Evolutionary conservation across 1,140 invertebrate genomes (phyloP).

Genomic region (Drosophila athabasca): DNA sequence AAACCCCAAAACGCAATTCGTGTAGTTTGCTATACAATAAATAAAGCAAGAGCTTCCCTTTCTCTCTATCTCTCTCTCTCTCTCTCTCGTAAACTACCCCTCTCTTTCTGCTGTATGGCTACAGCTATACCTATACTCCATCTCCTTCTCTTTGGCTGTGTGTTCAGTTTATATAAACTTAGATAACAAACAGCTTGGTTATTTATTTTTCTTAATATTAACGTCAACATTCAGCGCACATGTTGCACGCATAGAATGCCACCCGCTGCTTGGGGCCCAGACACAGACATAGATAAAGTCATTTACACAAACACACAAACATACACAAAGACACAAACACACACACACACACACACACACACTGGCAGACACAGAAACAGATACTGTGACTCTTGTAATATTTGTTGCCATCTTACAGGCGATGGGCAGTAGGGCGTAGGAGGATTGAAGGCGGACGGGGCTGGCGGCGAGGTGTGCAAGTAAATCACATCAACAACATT

Average conservation of each 20-base stretch:
- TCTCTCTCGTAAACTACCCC: background rate
- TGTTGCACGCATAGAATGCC: slow-evolving; percentile 74
- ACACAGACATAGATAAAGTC: slow-evolving; percentile 51
- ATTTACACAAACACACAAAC: slow-evolving; percentile 80
- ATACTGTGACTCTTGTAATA: slow-evolving; percentile 61
- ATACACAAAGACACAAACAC: slow-evolving; percentile 80
- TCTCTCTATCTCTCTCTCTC: slow-evolving; percentile 4
- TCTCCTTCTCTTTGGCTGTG: slow-evolving; percentile 25
- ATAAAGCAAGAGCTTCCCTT: slow-evolving; percentile 64
- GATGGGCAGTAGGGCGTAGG: slow-evolving; percentile 39
- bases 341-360: slow-evolving; percentile 10
- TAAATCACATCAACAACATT: slow-evolving; percentile 80
- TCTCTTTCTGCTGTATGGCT: background rate
- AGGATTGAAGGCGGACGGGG: slow-evolving; percentile 2
- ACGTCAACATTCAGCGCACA: slow-evolving; percentile 82
- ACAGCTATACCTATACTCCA: too few relatives aligned
- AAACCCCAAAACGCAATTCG: slow-evolving; percentile 71
- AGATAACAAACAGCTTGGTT: slow-evolving; percentile 82
- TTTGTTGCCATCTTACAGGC: slow-evolving; percentile 79
- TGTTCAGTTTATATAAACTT: slow-evolving; percentile 79
- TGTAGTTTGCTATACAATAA: slow-evolving; percentile 71
- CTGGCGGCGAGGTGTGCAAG: slow-evolving; percentile 62
- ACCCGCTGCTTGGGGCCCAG: slow-evolving; percentile 25
- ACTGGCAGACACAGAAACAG: slow-evolving; percentile 21
- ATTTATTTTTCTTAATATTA: slow-evolving; percentile 83